Conservation (phyloP, 2,888 invertebrate genomes). For the Lordiphosa andalusiaca region DNA sequence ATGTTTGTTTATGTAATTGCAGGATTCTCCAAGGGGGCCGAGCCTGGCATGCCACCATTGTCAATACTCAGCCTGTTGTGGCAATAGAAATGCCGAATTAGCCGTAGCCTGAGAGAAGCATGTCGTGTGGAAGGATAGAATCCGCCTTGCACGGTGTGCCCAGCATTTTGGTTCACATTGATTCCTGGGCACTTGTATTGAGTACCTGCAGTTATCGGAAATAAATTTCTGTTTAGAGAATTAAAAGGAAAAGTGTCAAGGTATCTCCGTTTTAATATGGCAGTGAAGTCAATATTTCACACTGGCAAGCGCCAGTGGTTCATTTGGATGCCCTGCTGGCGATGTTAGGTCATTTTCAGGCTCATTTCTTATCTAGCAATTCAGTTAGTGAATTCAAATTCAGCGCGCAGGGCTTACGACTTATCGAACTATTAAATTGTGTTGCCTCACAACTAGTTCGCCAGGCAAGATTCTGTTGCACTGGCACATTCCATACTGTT, state of each 20-base stretch:
- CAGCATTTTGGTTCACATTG: constrained; percentile 26
- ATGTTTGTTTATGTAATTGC: constrained; percentile 14
- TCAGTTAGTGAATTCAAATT: too few species aligned
- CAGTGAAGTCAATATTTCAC: too few species aligned
- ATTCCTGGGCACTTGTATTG: constrained; percentile 30
- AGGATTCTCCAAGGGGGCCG: constrained; percentile 86
- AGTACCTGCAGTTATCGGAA: constrained; percentile 43
- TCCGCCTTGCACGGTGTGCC: constrained; percentile 2
- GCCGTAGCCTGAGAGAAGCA: background rate
- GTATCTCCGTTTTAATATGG: too few species aligned
- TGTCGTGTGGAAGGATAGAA: background rate
- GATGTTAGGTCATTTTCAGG: too few species aligned
- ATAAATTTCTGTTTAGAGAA: constrained; percentile 53
- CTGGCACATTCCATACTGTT: too few species aligned
- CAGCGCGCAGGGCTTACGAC: too few species aligned
- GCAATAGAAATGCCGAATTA: constrained; percentile 65
- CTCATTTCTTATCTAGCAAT: too few species aligned
- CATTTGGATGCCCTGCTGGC: too few species aligned
- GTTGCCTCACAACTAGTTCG: too few species aligned
- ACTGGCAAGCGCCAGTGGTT: too few species aligned
- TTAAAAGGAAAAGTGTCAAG: background rate
- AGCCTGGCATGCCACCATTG: constrained; percentile 85
- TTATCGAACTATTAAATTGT: too few species aligned
- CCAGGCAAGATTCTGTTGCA: too few species aligned
- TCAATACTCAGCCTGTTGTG: constrained; percentile 76